Evolutionary conservation across 2,113 vertebrate species (phyloP).

Genomic region (Leptodactylus fuscus): DNA sequence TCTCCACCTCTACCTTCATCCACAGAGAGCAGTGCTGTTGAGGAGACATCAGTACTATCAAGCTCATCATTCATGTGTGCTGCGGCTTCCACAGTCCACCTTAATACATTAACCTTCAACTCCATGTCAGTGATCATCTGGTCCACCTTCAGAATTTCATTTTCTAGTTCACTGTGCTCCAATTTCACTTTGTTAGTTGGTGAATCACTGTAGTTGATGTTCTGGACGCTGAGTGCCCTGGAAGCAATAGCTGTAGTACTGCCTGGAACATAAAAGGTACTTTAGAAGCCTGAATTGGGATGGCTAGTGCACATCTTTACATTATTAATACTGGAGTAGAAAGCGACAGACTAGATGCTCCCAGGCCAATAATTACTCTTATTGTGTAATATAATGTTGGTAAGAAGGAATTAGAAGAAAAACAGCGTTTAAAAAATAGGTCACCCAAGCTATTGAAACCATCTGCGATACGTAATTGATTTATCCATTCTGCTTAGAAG

Average conservation of each 20-base stretch:
- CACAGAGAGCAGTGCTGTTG: conserved; percentile 67
- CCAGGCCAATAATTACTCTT: background rate
- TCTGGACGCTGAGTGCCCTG: conserved; percentile 71
- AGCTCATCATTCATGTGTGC: conserved; percentile 69
- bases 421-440: background rate
- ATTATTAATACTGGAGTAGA: background rate
- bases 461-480: background rate
- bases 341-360: background rate
- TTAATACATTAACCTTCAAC: conserved; percentile 73
- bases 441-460: background rate
- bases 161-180: conserved; percentile 70
- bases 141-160: conserved; percentile 69
- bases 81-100: conserved; percentile 72
- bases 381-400: background rate
- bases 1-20: conserved; percentile 72
- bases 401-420: background rate
- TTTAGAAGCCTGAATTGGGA: conserved; percentile 18
- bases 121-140: conserved; percentile 75
- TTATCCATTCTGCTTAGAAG: background rate
- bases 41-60: conserved; percentile 69
- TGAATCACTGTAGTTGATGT: conserved; percentile 64
- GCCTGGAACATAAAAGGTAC: conserved; percentile 64
- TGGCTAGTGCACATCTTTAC: conserved; percentile 5
- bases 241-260: conserved; percentile 69
- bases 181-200: conserved; percentile 38